Percentiles rank a stretch among this genome's conserved stretches.
Conservation (phyloP, 1,140 invertebrate genomes). For the Coelopa frigida region DNA sequence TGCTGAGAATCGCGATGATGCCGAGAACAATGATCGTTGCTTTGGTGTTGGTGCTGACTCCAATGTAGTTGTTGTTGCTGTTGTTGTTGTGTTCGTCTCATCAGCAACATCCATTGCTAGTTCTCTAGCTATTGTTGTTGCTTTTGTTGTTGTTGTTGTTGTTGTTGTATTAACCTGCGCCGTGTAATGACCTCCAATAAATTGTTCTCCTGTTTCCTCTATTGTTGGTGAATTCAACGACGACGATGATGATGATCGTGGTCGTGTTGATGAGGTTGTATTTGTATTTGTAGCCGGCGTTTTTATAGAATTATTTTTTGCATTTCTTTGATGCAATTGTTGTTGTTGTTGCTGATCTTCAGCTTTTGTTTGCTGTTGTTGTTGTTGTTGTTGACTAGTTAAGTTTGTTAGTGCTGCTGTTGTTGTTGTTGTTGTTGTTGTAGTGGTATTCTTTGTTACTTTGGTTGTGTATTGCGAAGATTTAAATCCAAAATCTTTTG, state of each 20-base stretch:
- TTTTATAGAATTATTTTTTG: not conserved
- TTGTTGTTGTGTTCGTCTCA: slow-evolving; percentile 13
- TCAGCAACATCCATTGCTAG: slow-evolving; percentile 21
- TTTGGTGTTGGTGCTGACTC: slow-evolving; percentile 39
- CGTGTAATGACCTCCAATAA: slow-evolving; percentile 40
- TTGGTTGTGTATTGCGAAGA: not conserved
- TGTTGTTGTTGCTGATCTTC: slow-evolving; percentile 9
- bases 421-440: not conserved
- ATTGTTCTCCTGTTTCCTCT: slow-evolving; percentile 41
- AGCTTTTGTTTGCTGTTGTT: slow-evolving; percentile 21
- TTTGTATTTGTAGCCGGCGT: slow-evolving; percentile 1
- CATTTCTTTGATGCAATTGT: not conserved
- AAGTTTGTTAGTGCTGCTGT: not conserved
- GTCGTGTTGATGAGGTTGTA: slow-evolving; percentile 6
- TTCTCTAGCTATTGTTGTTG: too few relatives aligned
- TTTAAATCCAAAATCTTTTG: slow-evolving; percentile 5
- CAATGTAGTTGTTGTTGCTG: slow-evolving; percentile 14
- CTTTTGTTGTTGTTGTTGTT: slow-evolving; percentile 19
- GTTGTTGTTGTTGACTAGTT: slow-evolving; percentile 13
- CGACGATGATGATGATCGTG: slow-evolving; percentile 1
- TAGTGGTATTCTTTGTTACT: slow-evolving; percentile 7
- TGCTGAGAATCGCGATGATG: too few relatives aligned
- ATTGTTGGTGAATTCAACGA: slow-evolving; percentile 25
- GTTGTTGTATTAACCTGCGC: slow-evolving; percentile 8
- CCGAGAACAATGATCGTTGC: slow-evolving; percentile 38